phyloP scores from a whole-genome alignment of 2,888 invertebrate species.

The Stenodera caucasica region DNA sequence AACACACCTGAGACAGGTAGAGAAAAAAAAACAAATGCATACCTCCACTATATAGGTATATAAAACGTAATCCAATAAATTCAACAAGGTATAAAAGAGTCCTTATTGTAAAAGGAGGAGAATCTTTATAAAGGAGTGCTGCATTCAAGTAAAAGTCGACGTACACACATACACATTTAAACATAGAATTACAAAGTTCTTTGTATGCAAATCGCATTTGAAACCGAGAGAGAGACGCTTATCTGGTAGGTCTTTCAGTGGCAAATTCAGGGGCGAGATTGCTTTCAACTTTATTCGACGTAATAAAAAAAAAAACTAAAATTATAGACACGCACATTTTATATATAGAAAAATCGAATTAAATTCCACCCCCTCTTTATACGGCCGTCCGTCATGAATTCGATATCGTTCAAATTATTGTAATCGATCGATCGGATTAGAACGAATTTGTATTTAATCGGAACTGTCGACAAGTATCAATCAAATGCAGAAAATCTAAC shows the following conservation, averaged over 20 bases:
- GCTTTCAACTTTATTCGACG: neutral
- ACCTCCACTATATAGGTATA: slow-evolving; percentile 17
- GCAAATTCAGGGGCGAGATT: slow-evolving; percentile 21
- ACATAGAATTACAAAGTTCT: slow-evolving; percentile 19
- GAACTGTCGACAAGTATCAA: neutral
- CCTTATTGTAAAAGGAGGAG: neutral
- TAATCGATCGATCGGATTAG: neutral
- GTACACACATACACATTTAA: neutral
- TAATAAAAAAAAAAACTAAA: slow-evolving; percentile 13
- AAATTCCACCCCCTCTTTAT: slow-evolving; percentile 10
- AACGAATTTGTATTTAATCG: too few relatives aligned
- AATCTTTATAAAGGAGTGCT: slow-evolving; percentile 32
- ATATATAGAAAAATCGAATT: slow-evolving; percentile 22
- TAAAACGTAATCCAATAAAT: slow-evolving; percentile 21
- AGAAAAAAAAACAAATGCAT: slow-evolving; percentile 8
- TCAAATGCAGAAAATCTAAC: neutral
- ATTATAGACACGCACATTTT: slow-evolving; percentile 15
- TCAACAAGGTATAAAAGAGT: slow-evolving; percentile 9
- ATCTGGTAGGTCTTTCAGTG: slow-evolving; percentile 34
- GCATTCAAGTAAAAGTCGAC: slow-evolving; percentile 15
- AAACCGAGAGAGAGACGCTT: slow-evolving; percentile 36
- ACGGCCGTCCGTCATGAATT: neutral
- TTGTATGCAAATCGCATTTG: slow-evolving; percentile 41
- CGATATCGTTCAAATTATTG: neutral
- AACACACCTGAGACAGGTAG: slow-evolving; percentile 25